Base-by-base conservation (phyloP, 2,113 vertebrate species). In the Trichechus manatus region DNA sequence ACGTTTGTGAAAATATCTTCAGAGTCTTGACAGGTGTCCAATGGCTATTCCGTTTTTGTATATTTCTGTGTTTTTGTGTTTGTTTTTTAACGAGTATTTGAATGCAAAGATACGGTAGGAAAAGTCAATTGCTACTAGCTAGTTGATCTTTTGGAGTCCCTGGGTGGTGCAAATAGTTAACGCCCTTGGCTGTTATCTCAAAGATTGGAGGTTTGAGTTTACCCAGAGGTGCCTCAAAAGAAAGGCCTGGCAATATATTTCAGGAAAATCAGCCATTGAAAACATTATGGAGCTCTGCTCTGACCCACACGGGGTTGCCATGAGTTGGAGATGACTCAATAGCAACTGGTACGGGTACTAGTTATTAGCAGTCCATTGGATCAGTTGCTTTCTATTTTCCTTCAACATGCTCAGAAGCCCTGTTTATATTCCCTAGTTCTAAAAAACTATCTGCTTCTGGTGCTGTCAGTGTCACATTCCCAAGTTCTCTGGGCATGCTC, bases 381-480 rank as follows among this genome's bases (percentile, higher is more conserved):
- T 36, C 19, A 19, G 0, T 2, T 36, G 56, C 4, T 56, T 79
- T 53, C 77, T 3, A 0, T 19, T 63, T 31, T 47, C 23, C 47
- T 83, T 47, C 13, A 4, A 0, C 20, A 42, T n/a, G 29, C 22
- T 66, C 61, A 79, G 9, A n/a, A 9, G 5, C 29, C 77, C 1
- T 50, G 4, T 47, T 39, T 9, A 7, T n/a, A 1, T 13, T 36
- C 31, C n/a, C n/a, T 42, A 14, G 44, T 59, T 59, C 23, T 36
- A 0, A 23, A 47, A 10, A 17, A 17, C 7, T n/a, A 0, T 15
- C 2, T 22, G 27, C 14, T 23, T 5, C 27, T 3, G 14, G 27
- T 36, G 42, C 9, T n/a, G 19, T 50, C 10, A 23, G 6, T 53
- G 66, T 85, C 59, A 15, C 0, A 1, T 14, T 89, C 25, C 33